These are phyloP conservation scores for Clunio marinus DNA, from an alignment of 2,888 invertebrate genomes.

Conservation along the genomic window DNA sequence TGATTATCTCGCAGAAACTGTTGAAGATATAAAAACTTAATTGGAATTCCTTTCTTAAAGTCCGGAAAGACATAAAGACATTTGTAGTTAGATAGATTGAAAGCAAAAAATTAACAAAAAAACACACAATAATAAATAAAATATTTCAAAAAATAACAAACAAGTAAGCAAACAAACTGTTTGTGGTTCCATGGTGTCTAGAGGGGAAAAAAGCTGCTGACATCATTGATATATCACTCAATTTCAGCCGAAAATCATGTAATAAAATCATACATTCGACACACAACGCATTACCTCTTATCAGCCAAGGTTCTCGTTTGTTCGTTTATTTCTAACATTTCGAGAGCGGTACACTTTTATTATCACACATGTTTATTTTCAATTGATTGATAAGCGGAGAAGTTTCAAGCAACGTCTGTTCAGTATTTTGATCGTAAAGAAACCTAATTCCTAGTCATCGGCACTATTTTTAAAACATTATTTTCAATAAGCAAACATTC, in stretches of 20 bases:
- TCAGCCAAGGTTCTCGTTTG: not conserved
- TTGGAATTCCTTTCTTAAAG: slow-evolving; percentile 27
- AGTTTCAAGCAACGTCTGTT: slow-evolving; percentile 3
- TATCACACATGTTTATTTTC: slow-evolving; percentile 25
- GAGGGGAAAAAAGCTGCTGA: not conserved
- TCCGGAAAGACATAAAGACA: not conserved
- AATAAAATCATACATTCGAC: not conserved
- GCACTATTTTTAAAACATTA: slow-evolving; percentile 5
- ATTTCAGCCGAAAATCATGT: slow-evolving; percentile 1
- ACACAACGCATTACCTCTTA: slow-evolving; percentile 7
- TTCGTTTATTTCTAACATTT: too few relatives aligned
- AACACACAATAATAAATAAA: too few relatives aligned
- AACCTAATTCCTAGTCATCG: not conserved
- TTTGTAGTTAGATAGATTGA: not conserved
- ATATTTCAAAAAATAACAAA: too few relatives aligned
- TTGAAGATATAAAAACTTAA: slow-evolving; percentile 20
- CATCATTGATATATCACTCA: not conserved
- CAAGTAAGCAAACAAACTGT: not conserved
- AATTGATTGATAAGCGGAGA: slow-evolving; percentile 14
- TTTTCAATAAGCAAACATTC: too few relatives aligned
- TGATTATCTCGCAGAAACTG: not conserved
- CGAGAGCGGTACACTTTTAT: slow-evolving; percentile 21
- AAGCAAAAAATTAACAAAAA: too few relatives aligned
- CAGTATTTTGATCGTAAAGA: not conserved
- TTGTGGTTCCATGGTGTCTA: slow-evolving; percentile 26